Evolutionary conservation across 2,797 vertebrate species (phyloP).

Genomic region (Phoebastria nigripes): DNA sequence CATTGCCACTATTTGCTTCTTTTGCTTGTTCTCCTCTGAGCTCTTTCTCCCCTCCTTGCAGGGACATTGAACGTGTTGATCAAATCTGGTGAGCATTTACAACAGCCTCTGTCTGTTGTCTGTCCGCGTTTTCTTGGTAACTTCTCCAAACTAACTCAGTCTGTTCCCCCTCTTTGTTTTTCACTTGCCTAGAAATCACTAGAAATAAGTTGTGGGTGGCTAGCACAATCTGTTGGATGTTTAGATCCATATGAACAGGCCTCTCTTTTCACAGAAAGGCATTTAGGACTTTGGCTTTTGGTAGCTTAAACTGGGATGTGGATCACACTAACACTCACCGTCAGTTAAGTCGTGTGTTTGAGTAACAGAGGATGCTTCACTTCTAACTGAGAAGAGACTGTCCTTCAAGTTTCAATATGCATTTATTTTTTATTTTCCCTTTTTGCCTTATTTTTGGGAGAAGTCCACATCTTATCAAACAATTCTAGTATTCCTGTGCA

Average conservation of each 20-base stretch:
- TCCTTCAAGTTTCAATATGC: background rate
- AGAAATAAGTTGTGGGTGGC: background rate
- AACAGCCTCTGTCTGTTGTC: slow-evolving; percentile 71
- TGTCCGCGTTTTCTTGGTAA: slow-evolving; percentile 60
- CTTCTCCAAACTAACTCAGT: slow-evolving; percentile 71
- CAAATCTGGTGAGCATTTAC: slow-evolving; percentile 95
- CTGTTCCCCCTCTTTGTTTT: background rate
- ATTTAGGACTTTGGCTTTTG: background rate
- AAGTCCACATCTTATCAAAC: fast-evolving
- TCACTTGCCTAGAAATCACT: slow-evolving; percentile 22
- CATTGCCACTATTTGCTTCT: background rate
- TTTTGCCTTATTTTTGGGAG: background rate
- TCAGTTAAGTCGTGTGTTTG: background rate
- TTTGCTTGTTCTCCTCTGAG: slow-evolving; percentile 76
- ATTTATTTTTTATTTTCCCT: background rate
- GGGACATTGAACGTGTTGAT: slow-evolving; percentile 89
- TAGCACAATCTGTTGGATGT: background rate
- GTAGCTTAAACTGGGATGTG: background rate
- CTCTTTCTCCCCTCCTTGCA: slow-evolving; percentile 92
- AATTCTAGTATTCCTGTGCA: background rate
- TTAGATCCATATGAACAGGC: background rate
- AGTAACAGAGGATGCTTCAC: background rate
- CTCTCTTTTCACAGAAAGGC: background rate
- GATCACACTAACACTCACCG: background rate
- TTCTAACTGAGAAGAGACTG: background rate